These are phyloP conservation scores for Campoletis raptor DNA, from an alignment of 2,888 invertebrate species.

Conservation along the genomic window DNA sequence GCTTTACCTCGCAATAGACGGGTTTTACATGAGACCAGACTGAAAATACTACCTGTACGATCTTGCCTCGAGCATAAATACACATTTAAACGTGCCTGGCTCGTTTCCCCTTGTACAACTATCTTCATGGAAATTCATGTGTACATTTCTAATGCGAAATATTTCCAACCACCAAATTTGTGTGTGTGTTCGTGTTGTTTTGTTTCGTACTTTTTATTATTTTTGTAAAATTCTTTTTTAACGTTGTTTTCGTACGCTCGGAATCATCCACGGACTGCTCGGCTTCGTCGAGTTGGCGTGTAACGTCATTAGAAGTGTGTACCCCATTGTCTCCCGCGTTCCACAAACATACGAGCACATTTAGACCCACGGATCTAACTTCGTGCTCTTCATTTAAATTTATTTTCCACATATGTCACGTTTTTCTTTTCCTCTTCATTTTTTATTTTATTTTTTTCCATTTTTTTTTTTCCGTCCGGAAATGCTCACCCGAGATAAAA, in stretches of 20 bases:
- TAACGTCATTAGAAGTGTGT: conserved; percentile 52
- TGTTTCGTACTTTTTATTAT: neutral
- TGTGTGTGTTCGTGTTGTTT: neutral
- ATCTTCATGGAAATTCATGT: conserved; percentile 55
- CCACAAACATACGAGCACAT: conserved; percentile 37
- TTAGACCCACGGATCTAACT: conserved; percentile 21
- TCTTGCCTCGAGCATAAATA: conserved; percentile 63
- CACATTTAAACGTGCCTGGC: conserved; percentile 61
- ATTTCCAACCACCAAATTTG: conserved; percentile 25
- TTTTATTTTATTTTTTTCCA: neutral
- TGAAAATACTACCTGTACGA: conserved; percentile 44
- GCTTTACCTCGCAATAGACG: conserved; percentile 19
- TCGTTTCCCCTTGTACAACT: conserved; percentile 48
- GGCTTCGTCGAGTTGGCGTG: conserved; percentile 26
- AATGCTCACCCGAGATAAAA: neutral
- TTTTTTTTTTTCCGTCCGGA: neutral
- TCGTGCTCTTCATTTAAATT: conserved; percentile 17
- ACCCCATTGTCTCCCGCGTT: conserved; percentile 25
- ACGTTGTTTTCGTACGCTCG: conserved; percentile 37
- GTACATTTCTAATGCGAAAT: conserved; percentile 62
- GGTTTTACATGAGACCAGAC: conserved; percentile 1
- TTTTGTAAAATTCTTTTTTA: neutral
- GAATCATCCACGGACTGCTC: conserved; percentile 30
- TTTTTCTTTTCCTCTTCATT: neutral
- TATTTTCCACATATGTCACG: neutral